Percentiles rank a stretch among this genome's conserved stretches.
These are phyloP conservation scores for Naso thynnoides DNA, from an alignment of 2,797 vertebrate species.

Conservation along the genomic window DNA sequence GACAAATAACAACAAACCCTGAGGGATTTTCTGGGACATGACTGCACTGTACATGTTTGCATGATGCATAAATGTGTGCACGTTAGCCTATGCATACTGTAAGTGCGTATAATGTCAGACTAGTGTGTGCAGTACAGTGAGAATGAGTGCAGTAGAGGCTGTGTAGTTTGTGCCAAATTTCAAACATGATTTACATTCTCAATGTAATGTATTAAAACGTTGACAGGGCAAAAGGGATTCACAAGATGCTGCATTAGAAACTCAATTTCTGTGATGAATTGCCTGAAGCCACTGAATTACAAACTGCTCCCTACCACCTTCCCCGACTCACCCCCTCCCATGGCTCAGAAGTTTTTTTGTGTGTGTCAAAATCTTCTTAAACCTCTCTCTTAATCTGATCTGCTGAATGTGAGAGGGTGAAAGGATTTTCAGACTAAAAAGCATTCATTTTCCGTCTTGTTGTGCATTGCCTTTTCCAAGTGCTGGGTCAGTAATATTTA, in stretches of 20 bases:
- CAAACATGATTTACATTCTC: constrained; percentile 99
- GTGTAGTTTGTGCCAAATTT: constrained; percentile 86
- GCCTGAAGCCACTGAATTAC: constrained; percentile 99
- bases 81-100: constrained; percentile 18
- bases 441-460: constrained; percentile 98
- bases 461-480: constrained; percentile 97
- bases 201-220: constrained; percentile 99
- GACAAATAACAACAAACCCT: constrained; percentile 83
- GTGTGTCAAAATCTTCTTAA: constrained; percentile 97
- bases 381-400: constrained; percentile 99
- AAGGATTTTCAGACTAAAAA: constrained; percentile 98
- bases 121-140: constrained; percentile 49
- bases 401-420: constrained; percentile 98
- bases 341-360: constrained; percentile 92
- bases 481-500: constrained; percentile 99
- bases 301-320: constrained; percentile 89
- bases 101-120: constrained; percentile 44
- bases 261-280: constrained; percentile 99
- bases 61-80: constrained; percentile 25
- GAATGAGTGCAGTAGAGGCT: constrained; percentile 60
- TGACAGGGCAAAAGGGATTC: constrained; percentile 99
- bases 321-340: constrained; percentile 88
- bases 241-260: constrained; percentile 99
- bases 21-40: constrained; percentile 72
- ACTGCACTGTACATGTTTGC: constrained; percentile 21